Evolutionary conservation across 2,797 vertebrate genomes (phyloP), one percentile per base, ranked within the genome.

Genomic region (Malacoraja senta): DNA sequence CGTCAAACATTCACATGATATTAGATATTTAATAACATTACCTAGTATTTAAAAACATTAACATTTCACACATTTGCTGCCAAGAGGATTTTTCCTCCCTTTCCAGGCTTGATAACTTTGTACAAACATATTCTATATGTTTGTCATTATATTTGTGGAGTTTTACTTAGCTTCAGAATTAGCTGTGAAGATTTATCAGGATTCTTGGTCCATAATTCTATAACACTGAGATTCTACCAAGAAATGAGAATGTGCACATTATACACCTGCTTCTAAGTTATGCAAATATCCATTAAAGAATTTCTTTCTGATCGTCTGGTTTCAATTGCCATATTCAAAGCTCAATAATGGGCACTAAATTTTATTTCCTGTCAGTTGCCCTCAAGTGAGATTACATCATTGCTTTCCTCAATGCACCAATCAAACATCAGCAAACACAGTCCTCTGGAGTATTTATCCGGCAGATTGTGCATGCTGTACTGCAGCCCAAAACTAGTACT

Each of bases 371-470:
- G 93, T 94, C 63, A 94, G 95, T 95, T 94, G 95, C 95, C 95
- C 96, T 94, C 94, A 95, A 96, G 94, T 95, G 95, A 94, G 94
- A 98, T 99, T 98, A 97, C 95, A 96, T 96, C 96, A 97, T 97
- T 96, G 83, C 95, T 97, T 96, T 94, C 94, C 93, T 93, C 86
- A 91, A 0, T 93, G 94, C 94, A 95, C 97, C 97, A 97, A 98
- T 98, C 95, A 94, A 95, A 94, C 91, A 94, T 93, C 93, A 95
- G 96, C 96, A 96, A 96, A 96, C 95, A 96, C 95, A 96, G 95
- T 95, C 96, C 97, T 96, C 96, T 93, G 95, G 96, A 95, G 95
- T 96, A 95, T 79, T 95, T 94, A 95, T 97, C 95, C 96, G 94
- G 94, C 96, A 95, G 96, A 95, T 93, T 81, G 90, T 93, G 94